Percentiles rank a stretch among this genome's conserved stretches.
Evolutionary conservation across 2,797 vertebrate genomes (phyloP).

Genomic region (Lepilemur ruficaudatus): DNA sequence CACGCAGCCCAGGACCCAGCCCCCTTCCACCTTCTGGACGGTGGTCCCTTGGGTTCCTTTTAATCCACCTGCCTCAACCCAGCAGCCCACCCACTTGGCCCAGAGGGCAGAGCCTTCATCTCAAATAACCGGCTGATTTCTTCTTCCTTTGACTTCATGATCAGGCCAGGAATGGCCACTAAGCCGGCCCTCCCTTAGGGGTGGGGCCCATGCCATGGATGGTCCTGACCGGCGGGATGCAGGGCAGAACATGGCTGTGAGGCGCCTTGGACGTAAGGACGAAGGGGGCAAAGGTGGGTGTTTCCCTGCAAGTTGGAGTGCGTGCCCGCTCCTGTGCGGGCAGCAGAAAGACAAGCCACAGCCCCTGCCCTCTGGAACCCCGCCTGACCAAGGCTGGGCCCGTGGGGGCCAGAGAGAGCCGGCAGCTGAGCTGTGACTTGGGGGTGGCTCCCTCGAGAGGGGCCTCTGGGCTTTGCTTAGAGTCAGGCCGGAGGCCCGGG

Average conservation of each 20-base stretch:
- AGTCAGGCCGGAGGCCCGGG: background rate
- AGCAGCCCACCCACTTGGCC: too few relatives aligned
- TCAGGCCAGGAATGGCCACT: background rate
- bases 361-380: background rate
- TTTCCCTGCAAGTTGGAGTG: background rate
- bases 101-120: background rate
- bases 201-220: background rate
- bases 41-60: background rate
- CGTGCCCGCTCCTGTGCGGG: accelerated
- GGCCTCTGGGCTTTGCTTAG: background rate
- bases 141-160: background rate
- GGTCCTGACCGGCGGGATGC: background rate
- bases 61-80: background rate
- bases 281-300: background rate
- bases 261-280: background rate
- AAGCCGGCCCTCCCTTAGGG: background rate
- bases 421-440: background rate
- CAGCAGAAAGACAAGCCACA: background rate
- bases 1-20: background rate
- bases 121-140: background rate
- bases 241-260: background rate
- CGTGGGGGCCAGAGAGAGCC: background rate
- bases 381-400: background rate
- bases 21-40: background rate
- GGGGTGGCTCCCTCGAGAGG: background rate